These are phyloP conservation scores for Halcyon malimbica DNA, from an alignment of 2,113 vertebrate genomes.

Conservation along the genomic window DNA sequence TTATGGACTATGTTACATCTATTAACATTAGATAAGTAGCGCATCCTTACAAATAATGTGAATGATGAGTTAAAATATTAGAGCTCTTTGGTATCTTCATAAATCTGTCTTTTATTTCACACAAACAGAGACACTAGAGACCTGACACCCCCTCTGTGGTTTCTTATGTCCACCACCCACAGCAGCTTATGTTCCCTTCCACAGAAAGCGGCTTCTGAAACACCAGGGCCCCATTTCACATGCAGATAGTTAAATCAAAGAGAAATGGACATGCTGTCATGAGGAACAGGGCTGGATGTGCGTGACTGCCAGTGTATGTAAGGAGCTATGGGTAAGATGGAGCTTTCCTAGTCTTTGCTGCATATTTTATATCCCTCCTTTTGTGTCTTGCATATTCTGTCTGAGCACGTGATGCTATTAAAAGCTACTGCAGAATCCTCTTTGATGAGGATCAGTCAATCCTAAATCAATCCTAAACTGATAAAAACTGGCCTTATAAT, in stretches of 20 bases:
- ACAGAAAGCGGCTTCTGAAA: neutral
- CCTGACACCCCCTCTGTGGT: neutral
- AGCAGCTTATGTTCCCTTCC: neutral
- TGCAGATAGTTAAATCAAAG: neutral
- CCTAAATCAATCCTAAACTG: neutral
- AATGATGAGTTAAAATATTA: neutral
- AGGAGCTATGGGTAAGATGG: neutral
- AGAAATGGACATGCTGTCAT: rapidly evolving
- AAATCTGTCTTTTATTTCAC: neutral
- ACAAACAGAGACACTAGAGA: neutral
- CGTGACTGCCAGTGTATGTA: rapidly evolving
- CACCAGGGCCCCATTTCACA: neutral
- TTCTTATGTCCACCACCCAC: neutral
- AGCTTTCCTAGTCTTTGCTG: neutral
- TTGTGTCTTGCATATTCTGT: neutral
- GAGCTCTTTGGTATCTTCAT: neutral
- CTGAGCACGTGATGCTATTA: neutral
- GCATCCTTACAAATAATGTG: neutral
- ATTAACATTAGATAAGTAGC: neutral
- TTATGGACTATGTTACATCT: neutral
- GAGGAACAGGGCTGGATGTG: neutral
- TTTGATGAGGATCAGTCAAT: neutral
- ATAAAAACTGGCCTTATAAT: neutral
- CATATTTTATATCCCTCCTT: neutral
- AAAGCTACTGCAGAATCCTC: neutral